phyloP scores from a whole-genome alignment of 2,113 vertebrate genomes.

The Xiphophorus couchianus region DNA sequence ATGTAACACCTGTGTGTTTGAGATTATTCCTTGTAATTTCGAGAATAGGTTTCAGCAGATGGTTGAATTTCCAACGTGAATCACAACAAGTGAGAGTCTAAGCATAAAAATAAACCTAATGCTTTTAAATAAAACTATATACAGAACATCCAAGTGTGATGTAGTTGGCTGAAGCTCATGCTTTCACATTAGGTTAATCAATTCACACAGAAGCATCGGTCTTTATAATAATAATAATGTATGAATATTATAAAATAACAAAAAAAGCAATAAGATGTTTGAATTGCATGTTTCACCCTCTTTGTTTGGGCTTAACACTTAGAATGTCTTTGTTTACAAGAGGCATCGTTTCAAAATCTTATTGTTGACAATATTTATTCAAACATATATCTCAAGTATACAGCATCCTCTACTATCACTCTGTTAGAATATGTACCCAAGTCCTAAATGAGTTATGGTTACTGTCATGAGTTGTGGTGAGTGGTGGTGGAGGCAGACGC shows the following conservation, averaged over 20 bases:
- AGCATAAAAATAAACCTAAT: conserved; percentile 2
- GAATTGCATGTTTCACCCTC: conserved; percentile 7
- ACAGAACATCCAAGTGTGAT: background rate
- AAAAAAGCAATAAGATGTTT: conserved; percentile 12
- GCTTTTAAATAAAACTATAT: conserved; percentile 1
- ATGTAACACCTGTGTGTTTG: conserved; percentile 34
- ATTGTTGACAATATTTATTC: too few species aligned
- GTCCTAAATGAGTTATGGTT: background rate
- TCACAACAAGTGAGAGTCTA: background rate
- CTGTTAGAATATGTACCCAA: too few species aligned
- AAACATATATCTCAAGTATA: too few species aligned
- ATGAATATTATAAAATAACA: conserved; percentile 21
- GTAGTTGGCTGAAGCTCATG: background rate
- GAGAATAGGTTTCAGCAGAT: conserved; percentile 24
- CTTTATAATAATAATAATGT: conserved; percentile 15
- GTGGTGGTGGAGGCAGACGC: too few species aligned
- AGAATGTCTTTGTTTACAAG: background rate
- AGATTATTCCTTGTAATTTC: conserved; percentile 26
- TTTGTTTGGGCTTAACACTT: background rate
- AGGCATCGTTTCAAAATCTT: background rate
- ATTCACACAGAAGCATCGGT: conserved; percentile 15
- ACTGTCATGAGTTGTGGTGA: too few species aligned
- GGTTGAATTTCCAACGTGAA: conserved; percentile 13
- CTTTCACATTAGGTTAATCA: background rate
- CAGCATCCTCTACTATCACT: too few species aligned